A percentile compares a stretch with the other conserved stretches of the same genome.
phyloP scores from a whole-genome alignment of 2,113 vertebrate genomes.

The Syngnathoides biaculeatus region DNA sequence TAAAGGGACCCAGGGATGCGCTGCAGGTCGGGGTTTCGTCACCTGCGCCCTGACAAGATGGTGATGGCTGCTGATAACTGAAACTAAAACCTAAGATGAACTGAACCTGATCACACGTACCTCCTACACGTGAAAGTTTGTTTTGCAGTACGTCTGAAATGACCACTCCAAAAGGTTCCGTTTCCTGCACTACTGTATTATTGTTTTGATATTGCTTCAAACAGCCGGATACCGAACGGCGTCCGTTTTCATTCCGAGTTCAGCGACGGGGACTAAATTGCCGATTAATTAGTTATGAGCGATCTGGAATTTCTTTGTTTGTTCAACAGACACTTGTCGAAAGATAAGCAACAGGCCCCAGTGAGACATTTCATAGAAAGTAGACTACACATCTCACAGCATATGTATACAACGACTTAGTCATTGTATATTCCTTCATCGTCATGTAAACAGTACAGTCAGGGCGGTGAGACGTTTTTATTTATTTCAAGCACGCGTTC shows the following conservation, averaged over 20 bases:
- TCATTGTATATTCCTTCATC: conserved; percentile 39
- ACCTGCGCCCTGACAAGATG: conserved; percentile 19
- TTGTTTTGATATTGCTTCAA: too few species aligned
- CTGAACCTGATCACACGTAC: too few species aligned
- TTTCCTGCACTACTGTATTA: too few species aligned
- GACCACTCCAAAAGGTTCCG: too few species aligned
- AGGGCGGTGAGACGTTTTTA: conserved; percentile 19
- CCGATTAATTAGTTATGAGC: not conserved
- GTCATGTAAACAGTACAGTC: conserved; percentile 31
- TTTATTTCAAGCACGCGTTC: conserved; percentile 44
- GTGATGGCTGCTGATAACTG: not conserved
- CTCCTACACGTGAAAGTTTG: too few species aligned
- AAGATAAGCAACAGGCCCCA: not conserved
- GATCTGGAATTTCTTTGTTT: not conserved
- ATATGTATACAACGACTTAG: conserved; percentile 14
- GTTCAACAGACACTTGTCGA: not conserved
- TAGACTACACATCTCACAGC: conserved; percentile 45
- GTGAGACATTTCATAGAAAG: conserved; percentile 15
- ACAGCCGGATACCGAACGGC: too few species aligned
- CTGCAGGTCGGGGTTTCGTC: not conserved
- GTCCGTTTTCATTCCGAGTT: not conserved
- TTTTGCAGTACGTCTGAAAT: too few species aligned
- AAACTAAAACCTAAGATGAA: too few species aligned
- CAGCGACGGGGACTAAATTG: not conserved
- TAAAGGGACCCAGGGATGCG: not conserved